A percentile compares a stretch with the other conserved stretches of the same genome.
Conservation (phyloP, 2,888 invertebrate genomes). For the Nezara viridula region DNA sequence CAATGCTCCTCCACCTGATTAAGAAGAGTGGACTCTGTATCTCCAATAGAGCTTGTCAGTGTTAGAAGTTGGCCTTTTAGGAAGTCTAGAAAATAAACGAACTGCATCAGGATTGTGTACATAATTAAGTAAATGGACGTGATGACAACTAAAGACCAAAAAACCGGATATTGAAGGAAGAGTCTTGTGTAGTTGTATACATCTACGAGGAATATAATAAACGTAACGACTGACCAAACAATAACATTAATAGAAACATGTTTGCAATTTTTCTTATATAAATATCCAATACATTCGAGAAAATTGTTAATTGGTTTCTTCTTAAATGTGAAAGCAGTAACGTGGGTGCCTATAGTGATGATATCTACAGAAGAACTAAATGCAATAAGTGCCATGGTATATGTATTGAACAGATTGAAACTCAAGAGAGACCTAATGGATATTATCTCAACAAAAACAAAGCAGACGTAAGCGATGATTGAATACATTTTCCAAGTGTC, state of each 20-base stretch:
- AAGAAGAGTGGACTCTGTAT: background rate
- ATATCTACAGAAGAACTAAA: background rate
- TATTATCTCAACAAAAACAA: background rate
- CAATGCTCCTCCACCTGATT: background rate
- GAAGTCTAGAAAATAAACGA: slow-evolving; percentile 3
- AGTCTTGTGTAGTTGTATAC: background rate
- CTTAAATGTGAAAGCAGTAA: background rate
- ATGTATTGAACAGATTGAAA: background rate
- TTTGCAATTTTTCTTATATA: background rate
- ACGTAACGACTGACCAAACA: background rate
- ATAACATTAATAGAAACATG: background rate
- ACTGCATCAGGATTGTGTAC: background rate
- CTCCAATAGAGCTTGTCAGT: background rate
- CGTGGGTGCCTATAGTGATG: background rate
- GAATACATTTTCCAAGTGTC: background rate
- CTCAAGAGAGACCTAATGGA: background rate
- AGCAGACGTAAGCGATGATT: background rate
- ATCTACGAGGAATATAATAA: background rate
- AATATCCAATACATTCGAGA: background rate
- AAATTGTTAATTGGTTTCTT: background rate
- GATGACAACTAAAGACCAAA: background rate
- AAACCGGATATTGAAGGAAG: too few relatives aligned
- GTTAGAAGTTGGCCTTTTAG: background rate
- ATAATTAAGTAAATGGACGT: background rate
- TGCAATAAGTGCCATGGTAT: background rate